phyloP scores from a whole-genome alignment of 2,888 invertebrate genomes.

The Drosophila meridionalis region DNA sequence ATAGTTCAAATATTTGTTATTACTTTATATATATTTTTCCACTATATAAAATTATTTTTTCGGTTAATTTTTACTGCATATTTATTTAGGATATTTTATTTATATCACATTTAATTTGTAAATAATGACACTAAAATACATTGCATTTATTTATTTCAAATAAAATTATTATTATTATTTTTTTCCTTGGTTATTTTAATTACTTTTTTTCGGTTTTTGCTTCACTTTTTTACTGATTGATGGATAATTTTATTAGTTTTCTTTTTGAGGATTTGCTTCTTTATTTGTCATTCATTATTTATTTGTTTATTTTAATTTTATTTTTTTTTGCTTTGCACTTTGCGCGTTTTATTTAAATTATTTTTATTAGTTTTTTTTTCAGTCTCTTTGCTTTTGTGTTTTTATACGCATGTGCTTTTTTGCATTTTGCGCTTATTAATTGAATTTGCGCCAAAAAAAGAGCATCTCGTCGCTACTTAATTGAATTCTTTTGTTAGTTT shows the following conservation, averaged over 20 bases:
- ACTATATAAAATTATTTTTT: not conserved
- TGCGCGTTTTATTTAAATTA: not conserved
- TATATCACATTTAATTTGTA: not conserved
- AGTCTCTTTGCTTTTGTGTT: not conserved
- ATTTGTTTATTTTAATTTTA: slow-evolving; percentile 11
- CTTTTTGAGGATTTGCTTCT: not conserved
- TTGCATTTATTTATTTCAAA: not conserved
- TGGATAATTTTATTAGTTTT: not conserved
- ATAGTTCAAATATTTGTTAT: no score
- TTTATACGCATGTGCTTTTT: slow-evolving; percentile 15
- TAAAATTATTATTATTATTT: not conserved
- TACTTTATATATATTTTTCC: no score
- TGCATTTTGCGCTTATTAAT: slow-evolving; percentile 32
- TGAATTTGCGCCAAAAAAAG: slow-evolving; percentile 46
- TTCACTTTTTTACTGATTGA: not conserved
- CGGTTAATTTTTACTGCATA: not conserved
- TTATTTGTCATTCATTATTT: slow-evolving; percentile 14
- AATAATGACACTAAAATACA: not conserved
- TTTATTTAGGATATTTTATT: not conserved
- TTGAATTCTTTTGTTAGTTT: slow-evolving; percentile 50
- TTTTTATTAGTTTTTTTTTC: not conserved
- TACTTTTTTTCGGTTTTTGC: not conserved
- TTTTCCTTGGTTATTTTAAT: not conserved
- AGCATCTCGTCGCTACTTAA: slow-evolving; percentile 29
- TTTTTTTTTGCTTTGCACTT: slow-evolving; percentile 1